phyloP scores from a whole-genome alignment of 2,888 invertebrate species.

The Gari tellinella region DNA sequence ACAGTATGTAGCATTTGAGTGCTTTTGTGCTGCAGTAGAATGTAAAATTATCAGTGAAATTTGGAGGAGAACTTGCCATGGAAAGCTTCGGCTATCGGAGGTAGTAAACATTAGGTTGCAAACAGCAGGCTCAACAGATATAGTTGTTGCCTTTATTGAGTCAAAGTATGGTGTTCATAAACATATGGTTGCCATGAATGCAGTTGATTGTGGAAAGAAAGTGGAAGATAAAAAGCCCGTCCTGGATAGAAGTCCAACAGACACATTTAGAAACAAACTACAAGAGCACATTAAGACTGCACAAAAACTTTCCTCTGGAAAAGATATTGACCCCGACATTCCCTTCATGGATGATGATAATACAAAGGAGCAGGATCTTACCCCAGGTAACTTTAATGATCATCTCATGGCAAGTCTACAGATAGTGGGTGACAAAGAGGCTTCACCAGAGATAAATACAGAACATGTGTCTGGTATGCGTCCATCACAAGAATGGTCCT shows the following conservation, averaged over 20 bases:
- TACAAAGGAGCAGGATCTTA: constrained; percentile 38
- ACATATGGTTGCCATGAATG: too few relatives aligned
- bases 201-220: background rate
- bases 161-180: constrained; percentile 15
- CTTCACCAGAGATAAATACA: constrained; percentile 13
- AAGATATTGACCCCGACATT: constrained; percentile 38
- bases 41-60: constrained; percentile 61
- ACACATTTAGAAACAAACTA: constrained; percentile 20
- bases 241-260: background rate
- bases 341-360: constrained; percentile 61
- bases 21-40: constrained; percentile 65
- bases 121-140: constrained; percentile 49
- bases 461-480: constrained; percentile 17
- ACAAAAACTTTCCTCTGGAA: constrained; percentile 9
- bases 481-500: constrained; percentile 69
- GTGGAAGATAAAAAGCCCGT: constrained; percentile 4
- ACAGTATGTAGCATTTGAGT: constrained; percentile 66
- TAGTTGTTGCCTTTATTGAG: constrained; percentile 25
- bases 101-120: constrained; percentile 43
- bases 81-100: constrained; percentile 33
- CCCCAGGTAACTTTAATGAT: constrained; percentile 68
- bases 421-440: constrained; percentile 47
- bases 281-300: constrained; percentile 41
- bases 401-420: constrained; percentile 69
- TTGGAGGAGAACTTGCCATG: constrained; percentile 13